Conservation (phyloP, 2,797 vertebrate genomes). For the Streptopelia turtur region DNA sequence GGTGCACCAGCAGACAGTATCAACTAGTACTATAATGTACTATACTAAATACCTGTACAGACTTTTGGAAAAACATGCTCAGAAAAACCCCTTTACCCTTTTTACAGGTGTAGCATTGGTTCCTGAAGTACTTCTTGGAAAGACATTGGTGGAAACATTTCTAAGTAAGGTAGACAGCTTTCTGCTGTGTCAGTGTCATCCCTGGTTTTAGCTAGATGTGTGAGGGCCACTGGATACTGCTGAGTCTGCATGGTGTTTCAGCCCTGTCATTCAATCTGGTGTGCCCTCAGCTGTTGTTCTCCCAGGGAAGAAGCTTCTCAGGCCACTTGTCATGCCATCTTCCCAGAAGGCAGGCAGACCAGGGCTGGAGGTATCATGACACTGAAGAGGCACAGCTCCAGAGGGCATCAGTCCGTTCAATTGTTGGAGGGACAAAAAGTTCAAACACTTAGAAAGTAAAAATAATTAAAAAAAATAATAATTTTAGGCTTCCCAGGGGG, state of each 20-base stretch:
- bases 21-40: background rate
- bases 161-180: background rate
- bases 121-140: background rate
- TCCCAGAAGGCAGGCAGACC: background rate
- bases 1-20: background rate
- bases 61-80: background rate
- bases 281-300: background rate
- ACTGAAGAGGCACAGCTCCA: background rate
- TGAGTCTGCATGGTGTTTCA: background rate
- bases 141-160: background rate
- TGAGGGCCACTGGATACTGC: background rate
- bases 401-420: background rate
- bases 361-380: background rate
- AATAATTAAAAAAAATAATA: background rate
- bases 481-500: background rate
- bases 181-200: background rate
- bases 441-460: background rate
- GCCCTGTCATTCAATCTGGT: accelerated
- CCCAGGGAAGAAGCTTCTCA: background rate
- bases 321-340: background rate
- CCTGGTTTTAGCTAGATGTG: background rate
- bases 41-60: background rate
- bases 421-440: background rate
- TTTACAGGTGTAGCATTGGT: background rate
- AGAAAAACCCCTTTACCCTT: background rate